Percentiles rank a stretch among this genome's conserved stretches.
These are phyloP conservation scores for Ondatra zibethicus DNA, from an alignment of 2,113 vertebrate species.

Conservation along the genomic window DNA sequence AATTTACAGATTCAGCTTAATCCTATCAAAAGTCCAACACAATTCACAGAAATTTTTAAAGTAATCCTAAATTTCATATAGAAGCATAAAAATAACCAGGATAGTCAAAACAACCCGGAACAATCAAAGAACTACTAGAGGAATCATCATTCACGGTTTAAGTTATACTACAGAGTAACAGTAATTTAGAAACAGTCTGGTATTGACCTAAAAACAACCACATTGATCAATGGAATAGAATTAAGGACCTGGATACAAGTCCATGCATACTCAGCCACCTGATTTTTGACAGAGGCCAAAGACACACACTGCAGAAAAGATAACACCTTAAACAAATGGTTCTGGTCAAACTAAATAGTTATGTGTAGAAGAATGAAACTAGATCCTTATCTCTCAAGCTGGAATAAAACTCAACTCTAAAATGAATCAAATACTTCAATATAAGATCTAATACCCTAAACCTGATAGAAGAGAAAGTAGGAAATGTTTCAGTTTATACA, in stretches of 20 bases:
- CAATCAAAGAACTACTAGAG: background rate
- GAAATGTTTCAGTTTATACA: background rate
- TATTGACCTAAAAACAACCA: background rate
- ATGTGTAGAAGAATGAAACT: background rate
- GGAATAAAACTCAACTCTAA: background rate
- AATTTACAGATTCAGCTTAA: background rate
- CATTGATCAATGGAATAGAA: background rate
- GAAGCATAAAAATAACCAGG: background rate
- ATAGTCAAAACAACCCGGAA: background rate
- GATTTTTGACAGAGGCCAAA: background rate
- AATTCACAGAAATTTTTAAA: background rate
- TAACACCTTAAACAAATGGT: background rate
- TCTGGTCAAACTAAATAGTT: background rate
- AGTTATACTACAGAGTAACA: background rate
- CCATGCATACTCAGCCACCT: background rate
- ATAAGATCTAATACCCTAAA: background rate
- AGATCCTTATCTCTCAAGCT: background rate
- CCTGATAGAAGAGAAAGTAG: background rate
- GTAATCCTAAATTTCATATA: background rate
- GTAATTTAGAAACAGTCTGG: background rate
- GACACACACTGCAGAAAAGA: background rate
- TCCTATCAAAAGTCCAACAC: background rate
- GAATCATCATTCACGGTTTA: background rate
- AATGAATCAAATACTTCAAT: background rate
- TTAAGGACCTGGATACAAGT: background rate